Base-by-base conservation (phyloP, 1,140 invertebrate species). In the Bombus confusus region DNA sequence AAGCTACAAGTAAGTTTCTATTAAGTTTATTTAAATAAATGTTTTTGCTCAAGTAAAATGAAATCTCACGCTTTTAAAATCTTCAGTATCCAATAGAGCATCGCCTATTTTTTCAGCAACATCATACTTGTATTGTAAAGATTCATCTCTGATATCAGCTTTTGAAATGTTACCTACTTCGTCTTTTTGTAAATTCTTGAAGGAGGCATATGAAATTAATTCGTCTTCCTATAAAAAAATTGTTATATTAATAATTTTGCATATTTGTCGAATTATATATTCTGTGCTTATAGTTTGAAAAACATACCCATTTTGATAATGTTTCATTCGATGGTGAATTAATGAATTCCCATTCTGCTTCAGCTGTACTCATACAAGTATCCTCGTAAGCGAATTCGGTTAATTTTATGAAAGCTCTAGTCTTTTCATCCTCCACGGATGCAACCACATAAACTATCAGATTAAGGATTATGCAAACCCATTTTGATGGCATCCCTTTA, bases 71-170 rank as follows among this genome's bases (percentile, higher is more conserved):
- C 94, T 91, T 83, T 95, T 94, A 94, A 95, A 96, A 85, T 96
- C 95, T 57, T 95, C 93, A 10, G 93, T 91, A 18, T 95, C 90
- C 28, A 96, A 83, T 3, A 96, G 80, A 6, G 95, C 93, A 80
- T 97, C 96, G 5, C 96, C 96, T 9, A 96, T 95, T 83, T 96
- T 95, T 28, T 95, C 88, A 2, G 96, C 85, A 28, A 93, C 69
- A 18, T 90, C 83, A 43, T 91, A 88, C 62, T 92, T 91, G n/a
- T 94, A 93, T 47, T 43, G 62, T 37, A 92, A 68, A 22, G 76
- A 72, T 13, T 72, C 6, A 71, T 79, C 31, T 0, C 86, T 41
- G 39, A 62, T 73, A 76, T 83, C 9, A 68, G 84, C 18, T 81
- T 43, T 43, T 25, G 74, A 69, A n/a, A 41, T 43, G 52, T 80